phyloP scores from a whole-genome alignment of 2,888 invertebrate genomes.

The Mythimna impura region DNA sequence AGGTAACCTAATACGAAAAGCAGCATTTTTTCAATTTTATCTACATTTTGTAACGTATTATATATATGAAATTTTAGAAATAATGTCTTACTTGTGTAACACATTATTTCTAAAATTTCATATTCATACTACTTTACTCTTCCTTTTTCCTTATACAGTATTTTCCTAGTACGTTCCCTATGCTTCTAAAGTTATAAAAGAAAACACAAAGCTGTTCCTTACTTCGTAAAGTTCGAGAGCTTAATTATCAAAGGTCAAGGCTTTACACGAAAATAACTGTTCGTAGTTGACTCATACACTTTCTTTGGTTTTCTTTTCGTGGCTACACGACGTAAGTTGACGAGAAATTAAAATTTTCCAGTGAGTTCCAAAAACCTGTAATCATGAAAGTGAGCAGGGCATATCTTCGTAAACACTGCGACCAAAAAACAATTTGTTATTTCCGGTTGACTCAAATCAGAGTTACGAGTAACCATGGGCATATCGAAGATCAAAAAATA shows the following conservation, averaged over 20 bases:
- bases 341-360: neutral
- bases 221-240: neutral
- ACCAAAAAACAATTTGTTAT: neutral
- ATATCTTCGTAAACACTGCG: neutral
- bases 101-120: no score
- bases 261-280: neutral
- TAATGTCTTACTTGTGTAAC: no score
- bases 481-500: no score
- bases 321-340: neutral
- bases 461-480: neutral
- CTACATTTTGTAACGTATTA: no score
- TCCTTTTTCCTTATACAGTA: neutral
- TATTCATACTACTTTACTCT: no score
- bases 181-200: conserved; percentile 6
- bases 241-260: conserved; percentile 8
- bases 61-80: no score
- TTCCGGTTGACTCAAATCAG: neutral
- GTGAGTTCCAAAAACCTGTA: neutral
- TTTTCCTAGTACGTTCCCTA: neutral
- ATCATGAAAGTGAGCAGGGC: neutral
- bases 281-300: neutral
- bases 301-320: neutral
- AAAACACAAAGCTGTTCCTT: conserved; percentile 1
- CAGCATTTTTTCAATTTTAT: no score
- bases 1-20: no score